Conservation (phyloP, 2,113 vertebrate species). For the Amblyornis subalaris region DNA sequence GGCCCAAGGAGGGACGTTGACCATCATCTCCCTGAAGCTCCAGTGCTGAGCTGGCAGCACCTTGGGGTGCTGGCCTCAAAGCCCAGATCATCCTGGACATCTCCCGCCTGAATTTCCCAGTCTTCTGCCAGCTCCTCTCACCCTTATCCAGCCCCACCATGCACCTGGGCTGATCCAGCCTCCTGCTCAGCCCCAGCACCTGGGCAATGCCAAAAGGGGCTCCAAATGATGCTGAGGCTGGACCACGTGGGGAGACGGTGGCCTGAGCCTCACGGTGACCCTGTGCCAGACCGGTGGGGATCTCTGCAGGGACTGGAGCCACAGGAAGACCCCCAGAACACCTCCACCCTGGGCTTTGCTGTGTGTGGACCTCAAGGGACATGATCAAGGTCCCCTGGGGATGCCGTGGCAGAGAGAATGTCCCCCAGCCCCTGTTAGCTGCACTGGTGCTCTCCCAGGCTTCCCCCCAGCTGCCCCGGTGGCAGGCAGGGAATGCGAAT, state of each 20-base stretch:
- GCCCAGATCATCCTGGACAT: background rate
- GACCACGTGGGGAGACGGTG: background rate
- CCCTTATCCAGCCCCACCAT: background rate
- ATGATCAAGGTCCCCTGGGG: background rate
- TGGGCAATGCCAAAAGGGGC: background rate
- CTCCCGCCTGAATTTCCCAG: background rate
- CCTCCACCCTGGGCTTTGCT: accelerated
- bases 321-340: background rate
- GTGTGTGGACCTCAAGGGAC: background rate
- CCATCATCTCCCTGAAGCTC: background rate
- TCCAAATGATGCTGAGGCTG: accelerated
- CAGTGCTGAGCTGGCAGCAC: background rate
- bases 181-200: accelerated
- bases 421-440: background rate
- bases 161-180: background rate
- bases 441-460: accelerated
- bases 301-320: background rate
- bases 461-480: accelerated
- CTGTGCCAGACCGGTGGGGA: background rate
- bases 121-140: background rate
- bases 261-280: accelerated
- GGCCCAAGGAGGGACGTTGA: accelerated
- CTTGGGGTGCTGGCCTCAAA: background rate
- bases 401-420: background rate
- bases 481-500: accelerated